Evolutionary conservation across 2,113 vertebrate species (phyloP).

Genomic region (Gobiocypris rarus): DNA sequence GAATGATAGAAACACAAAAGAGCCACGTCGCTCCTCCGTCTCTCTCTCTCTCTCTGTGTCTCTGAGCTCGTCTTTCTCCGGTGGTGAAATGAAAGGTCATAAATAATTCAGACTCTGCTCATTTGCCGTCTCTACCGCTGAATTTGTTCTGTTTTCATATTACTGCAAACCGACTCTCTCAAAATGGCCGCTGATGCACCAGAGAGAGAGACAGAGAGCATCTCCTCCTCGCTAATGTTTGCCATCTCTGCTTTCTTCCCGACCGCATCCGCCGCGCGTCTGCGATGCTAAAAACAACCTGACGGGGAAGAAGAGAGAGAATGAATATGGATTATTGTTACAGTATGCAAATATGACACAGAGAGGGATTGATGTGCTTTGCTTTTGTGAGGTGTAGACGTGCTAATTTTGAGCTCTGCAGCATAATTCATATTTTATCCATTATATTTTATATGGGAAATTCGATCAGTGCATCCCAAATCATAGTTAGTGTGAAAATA

Average conservation of each 20-base stretch:
- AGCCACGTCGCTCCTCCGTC: background rate
- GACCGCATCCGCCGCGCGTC: background rate
- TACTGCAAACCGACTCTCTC: conserved; percentile 16
- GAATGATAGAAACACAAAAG: background rate
- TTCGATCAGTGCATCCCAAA: too few species aligned
- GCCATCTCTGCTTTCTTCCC: background rate
- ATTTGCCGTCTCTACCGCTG: background rate
- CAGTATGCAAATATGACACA: background rate
- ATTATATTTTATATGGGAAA: too few species aligned
- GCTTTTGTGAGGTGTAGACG: background rate
- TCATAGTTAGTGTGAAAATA: too few species aligned
- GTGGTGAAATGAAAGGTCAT: conserved; percentile 12
- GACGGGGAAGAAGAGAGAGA: background rate
- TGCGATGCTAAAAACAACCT: conserved; percentile 16
- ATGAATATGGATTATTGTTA: background rate
- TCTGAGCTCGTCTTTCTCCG: background rate
- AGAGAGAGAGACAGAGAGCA: background rate
- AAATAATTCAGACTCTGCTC: conserved; percentile 10
- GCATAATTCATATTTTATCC: too few species aligned
- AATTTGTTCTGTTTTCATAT: conserved; percentile 28
- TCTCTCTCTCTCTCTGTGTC: too few species aligned
- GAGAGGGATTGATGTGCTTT: background rate
- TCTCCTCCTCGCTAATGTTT: background rate
- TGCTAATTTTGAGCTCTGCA: too few species aligned
- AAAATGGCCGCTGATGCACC: conserved; percentile 7